Base-by-base conservation (phyloP, 1,140 invertebrate species). In the Potamilus streckersoni region DNA sequence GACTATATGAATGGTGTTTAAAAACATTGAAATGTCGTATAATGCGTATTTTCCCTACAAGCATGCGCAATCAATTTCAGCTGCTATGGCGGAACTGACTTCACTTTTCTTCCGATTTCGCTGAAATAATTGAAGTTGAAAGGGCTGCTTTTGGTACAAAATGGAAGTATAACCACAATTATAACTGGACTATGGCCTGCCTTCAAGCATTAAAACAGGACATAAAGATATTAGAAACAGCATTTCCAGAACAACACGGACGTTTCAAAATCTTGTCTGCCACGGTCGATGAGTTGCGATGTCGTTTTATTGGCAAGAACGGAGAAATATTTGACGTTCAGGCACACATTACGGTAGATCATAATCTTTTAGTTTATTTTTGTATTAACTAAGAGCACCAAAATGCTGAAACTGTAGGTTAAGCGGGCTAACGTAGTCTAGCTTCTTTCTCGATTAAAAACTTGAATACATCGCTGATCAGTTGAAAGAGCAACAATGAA, bases 261-360 rank as follows among this genome's bases (percentile, higher is more conserved):
- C 93, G 96, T 88, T 99, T 99, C 94, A 86, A 85, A 79, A 88
- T 91, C 71, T 93, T 97, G 90, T 95, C 96, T 88, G 97, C 97
- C 84, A 97, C 96, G 93, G 96, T 99, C 84, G 97, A 99, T 91
- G 98, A 99, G 92, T 92, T 99, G 84, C 95, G 95, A 86, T 99
- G 97, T 93, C 94, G 95, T 90, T 99, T 99, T 92, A 94, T 99
- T 91, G 95, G 95, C 88, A 95, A 93, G 92, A 96, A 94, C 92
- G 96, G 96, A 85, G 96, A 97, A 91, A 95, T 96, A 92, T 97
- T 97, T 90, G 95, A 96, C 90, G 98, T 99, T 87, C 96, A 97
- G 91, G 97, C 97, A 74, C 99, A 99, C 92, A 98, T 99, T 90
- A 98, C 97, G 81, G 86, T 88, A 78, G 82, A 64, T 16, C 27